Conservation (phyloP, 2,113 vertebrate species). For the Sminthopsis crassicaudata region DNA sequence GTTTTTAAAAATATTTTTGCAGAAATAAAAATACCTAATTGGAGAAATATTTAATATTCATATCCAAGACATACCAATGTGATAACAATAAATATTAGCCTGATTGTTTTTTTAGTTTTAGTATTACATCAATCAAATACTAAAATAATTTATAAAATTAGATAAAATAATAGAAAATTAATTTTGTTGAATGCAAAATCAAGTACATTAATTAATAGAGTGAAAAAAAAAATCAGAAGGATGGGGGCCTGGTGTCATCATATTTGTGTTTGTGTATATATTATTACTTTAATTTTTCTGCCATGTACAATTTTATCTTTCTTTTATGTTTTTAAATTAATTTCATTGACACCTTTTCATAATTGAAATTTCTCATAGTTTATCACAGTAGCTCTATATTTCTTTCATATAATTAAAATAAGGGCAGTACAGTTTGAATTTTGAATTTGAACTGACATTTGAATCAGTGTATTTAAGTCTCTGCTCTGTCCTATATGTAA, state of each 20-base stretch:
- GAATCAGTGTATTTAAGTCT: not conserved
- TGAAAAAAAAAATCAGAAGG: not conserved
- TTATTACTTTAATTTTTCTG: not conserved
- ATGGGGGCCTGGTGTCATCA: not conserved
- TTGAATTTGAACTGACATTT: not conserved
- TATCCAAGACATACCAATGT: not conserved
- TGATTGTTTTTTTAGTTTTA: not conserved
- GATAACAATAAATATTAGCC: not conserved
- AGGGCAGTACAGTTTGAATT: not conserved
- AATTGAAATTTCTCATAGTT: not conserved
- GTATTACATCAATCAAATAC: not conserved
- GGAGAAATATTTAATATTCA: not conserved
- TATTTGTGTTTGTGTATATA: not conserved
- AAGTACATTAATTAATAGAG: not conserved
- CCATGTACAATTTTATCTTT: not conserved
- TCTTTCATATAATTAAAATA: not conserved
- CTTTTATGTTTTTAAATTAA: not conserved
- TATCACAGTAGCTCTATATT: not conserved
- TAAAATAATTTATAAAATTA: not conserved
- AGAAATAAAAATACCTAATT: not conserved
- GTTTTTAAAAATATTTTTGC: not conserved
- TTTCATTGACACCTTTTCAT: not conserved
- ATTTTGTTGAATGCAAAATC: not conserved
- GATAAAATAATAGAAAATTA: not conserved
- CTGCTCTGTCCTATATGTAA: not conserved